Evolutionary conservation across 2,113 vertebrate species (phyloP).

Genomic region (Oceanites oceanicus): DNA sequence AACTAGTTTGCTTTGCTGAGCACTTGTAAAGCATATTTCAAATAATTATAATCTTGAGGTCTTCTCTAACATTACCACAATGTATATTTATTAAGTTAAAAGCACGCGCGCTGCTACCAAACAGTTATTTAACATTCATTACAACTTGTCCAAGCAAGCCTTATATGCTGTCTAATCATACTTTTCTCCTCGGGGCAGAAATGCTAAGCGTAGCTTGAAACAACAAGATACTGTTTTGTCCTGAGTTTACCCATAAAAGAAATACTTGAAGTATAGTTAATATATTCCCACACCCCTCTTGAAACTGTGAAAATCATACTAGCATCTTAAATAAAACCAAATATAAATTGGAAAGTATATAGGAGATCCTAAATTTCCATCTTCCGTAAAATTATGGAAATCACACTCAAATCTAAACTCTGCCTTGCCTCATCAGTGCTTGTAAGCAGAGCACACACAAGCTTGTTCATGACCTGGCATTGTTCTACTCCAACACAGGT

Average conservation of each 20-base stretch:
- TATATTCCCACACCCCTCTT: not conserved
- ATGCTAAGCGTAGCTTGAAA: conserved; percentile 49
- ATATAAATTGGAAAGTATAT: not conserved
- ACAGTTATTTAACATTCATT: conserved; percentile 43
- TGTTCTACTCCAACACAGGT: not conserved
- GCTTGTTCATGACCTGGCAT: not conserved
- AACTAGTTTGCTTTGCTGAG: conserved; percentile 17
- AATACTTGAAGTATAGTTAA: not conserved
- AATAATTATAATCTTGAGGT: conserved; percentile 55
- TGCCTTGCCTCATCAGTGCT: not conserved
- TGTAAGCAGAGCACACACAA: rapidly evolving
- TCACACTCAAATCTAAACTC: not conserved
- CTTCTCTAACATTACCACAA: conserved; percentile 37
- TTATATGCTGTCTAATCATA: not conserved
- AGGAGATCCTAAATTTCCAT: not conserved
- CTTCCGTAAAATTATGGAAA: not conserved
- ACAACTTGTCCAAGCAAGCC: conserved; percentile 67
- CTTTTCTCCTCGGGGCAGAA: conserved; percentile 58
- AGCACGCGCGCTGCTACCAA: conserved; percentile 23
- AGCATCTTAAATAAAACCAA: not conserved
- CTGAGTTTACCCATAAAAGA: conserved; percentile 26
- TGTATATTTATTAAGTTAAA: conserved; percentile 51
- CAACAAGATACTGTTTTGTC: conserved; percentile 25
- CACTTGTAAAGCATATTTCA: conserved; percentile 10
- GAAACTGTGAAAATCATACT: not conserved